Evolutionary conservation across 1,140 invertebrate species (phyloP).

Genomic region (Cepaea nemoralis): DNA sequence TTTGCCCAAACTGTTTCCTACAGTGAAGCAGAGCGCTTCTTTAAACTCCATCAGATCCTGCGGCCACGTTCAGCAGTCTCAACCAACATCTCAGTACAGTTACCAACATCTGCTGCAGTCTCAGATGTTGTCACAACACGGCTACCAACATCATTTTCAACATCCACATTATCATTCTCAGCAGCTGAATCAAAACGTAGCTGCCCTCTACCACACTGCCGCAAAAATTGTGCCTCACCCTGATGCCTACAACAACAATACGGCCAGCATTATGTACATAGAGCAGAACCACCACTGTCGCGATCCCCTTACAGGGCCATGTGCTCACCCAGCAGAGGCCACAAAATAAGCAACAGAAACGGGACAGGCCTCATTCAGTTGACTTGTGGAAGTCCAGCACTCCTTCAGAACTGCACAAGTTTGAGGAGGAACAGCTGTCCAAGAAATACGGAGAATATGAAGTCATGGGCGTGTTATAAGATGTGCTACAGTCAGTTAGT

Average conservation of each 20-base stretch:
- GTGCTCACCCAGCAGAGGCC: conserved; percentile 17
- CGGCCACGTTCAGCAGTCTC: conserved; percentile 9
- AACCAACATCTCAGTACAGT: neutral
- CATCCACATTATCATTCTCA: conserved; percentile 1
- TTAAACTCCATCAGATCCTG: conserved; percentile 8
- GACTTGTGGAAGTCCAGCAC: conserved; percentile 23
- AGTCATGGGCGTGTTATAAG: conserved; percentile 39
- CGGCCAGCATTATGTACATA: conserved; percentile 13
- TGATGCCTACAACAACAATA: conserved; percentile 38
- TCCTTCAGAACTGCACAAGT: conserved; percentile 25
- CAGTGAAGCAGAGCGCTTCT: conserved; percentile 21
- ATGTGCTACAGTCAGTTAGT: too few species aligned
- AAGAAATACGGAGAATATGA: conserved; percentile 43
- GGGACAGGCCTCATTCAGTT: conserved; percentile 15
- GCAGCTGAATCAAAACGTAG: neutral
- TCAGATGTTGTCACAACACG: neutral
- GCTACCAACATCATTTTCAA: conserved; percentile 9
- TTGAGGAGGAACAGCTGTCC: conserved; percentile 39
- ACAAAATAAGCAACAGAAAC: neutral
- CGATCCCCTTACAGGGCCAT: neutral
- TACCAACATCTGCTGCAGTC: neutral
- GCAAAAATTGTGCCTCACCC: conserved; percentile 36
- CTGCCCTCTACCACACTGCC: neutral
- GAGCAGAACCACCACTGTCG: conserved; percentile 14
- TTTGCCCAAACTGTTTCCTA: neutral